phyloP scores from a whole-genome alignment of 2,113 vertebrate species.

The Saguinus midas region DNA sequence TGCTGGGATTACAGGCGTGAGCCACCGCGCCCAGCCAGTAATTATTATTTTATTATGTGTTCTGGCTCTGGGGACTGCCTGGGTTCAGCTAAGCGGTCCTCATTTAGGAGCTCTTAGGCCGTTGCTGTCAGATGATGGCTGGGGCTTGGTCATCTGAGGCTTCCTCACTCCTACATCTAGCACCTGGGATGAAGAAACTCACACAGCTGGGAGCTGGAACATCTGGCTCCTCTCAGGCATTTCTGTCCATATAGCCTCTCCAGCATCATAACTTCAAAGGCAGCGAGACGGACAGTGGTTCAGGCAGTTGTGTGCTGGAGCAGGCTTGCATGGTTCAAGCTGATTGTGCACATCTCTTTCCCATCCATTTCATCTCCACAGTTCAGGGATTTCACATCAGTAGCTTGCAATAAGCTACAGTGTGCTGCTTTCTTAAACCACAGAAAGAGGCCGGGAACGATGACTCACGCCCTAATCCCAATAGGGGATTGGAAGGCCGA shows the following conservation, averaged over 20 bases:
- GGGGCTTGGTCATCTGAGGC: background rate
- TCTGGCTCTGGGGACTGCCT: background rate
- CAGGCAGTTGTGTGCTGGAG: background rate
- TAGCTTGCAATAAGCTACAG: background rate
- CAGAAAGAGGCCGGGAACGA: background rate
- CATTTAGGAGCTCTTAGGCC: background rate
- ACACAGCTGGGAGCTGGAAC: background rate
- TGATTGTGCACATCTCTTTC: background rate
- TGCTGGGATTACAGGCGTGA: too few species aligned
- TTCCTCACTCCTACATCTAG: background rate
- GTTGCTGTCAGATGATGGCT: background rate
- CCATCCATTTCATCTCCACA: background rate
- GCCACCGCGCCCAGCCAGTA: too few species aligned
- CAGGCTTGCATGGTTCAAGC: background rate
- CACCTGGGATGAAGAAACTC: background rate
- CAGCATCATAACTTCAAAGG: background rate
- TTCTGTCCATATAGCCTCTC: background rate
- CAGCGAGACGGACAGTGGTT: accelerated
- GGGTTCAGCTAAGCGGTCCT: background rate
- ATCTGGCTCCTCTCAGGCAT: background rate
- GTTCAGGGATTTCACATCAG: background rate
- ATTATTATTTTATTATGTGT: background rate
- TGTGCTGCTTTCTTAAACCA: background rate
- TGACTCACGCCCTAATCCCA: too few species aligned
- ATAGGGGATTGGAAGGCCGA: too few species aligned